A percentile compares a stretch with the other conserved stretches of the same genome.
Evolutionary conservation across 2,113 vertebrate species (phyloP).

Genomic region (Nesospiza acunhae): DNA sequence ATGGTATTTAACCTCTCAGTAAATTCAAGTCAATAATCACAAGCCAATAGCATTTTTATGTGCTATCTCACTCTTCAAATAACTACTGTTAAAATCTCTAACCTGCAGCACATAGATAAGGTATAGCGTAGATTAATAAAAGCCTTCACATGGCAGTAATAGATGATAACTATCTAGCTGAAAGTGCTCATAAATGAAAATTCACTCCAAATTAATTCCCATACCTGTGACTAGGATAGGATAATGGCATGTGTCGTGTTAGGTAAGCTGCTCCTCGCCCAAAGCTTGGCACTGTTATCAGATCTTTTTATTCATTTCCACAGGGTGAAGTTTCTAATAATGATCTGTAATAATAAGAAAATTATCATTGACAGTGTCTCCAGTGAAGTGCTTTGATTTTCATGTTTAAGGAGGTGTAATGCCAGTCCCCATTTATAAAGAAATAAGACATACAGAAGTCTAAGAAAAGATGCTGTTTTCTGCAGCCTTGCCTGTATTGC

Average conservation of each 20-base stretch:
- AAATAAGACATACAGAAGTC: not conserved
- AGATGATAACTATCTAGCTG: not conserved
- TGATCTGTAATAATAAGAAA: not conserved
- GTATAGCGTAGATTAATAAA: not conserved
- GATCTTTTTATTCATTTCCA: not conserved
- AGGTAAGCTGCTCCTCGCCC: not conserved
- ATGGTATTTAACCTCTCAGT: not conserved
- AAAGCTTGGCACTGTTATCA: not conserved
- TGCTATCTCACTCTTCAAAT: not conserved
- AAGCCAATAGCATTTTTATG: not conserved
- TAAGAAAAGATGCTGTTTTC: not conserved
- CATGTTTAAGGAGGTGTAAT: not conserved
- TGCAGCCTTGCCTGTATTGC: not conserved
- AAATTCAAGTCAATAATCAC: not conserved
- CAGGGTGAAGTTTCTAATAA: not conserved
- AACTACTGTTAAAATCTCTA: not conserved
- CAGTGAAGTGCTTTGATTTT: not conserved
- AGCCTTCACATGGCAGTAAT: not conserved
- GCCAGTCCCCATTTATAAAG: not conserved
- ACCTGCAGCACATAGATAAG: not conserved
- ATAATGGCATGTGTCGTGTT: not conserved
- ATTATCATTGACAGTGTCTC: not conserved
- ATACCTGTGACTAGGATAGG: not conserved
- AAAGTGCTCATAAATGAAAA: slow-evolving; percentile 8
- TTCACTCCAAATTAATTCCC: not conserved